A percentile compares a stretch with the other conserved stretches of the same genome.
phyloP scores from a whole-genome alignment of 2,113 vertebrate genomes.

The Panthera leo region DNA sequence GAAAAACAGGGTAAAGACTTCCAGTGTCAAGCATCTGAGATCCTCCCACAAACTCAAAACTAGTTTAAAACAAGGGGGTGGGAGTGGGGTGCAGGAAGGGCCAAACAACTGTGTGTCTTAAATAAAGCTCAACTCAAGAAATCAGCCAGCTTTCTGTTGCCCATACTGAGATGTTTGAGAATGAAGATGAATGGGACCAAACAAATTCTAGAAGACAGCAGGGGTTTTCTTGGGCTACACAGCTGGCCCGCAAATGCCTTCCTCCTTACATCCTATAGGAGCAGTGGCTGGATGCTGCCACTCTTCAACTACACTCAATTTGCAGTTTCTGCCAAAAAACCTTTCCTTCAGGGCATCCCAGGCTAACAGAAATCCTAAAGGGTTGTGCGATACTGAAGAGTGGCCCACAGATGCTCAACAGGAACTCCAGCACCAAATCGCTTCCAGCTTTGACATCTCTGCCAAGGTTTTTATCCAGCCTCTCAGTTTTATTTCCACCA shows the following conservation, averaged over 20 bases:
- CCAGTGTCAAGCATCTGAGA: not conserved
- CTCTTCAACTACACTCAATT: not conserved
- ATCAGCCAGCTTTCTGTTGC: not conserved
- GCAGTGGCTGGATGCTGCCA: not conserved
- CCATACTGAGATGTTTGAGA: not conserved
- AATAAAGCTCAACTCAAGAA: conserved; percentile 36
- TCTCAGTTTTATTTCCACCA: conserved; percentile 62
- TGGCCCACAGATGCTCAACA: conserved; percentile 61
- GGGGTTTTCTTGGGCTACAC: not conserved
- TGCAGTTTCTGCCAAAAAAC: conserved; percentile 32
- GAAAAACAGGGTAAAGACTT: conserved; percentile 35
- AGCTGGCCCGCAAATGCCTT: not conserved
- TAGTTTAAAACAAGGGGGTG: not conserved
- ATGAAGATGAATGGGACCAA: not conserved
- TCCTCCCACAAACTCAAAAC: conserved; percentile 23
- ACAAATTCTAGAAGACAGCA: not conserved
- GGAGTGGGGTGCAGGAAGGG: not conserved
- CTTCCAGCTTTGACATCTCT: conserved; percentile 67
- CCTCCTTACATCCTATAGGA: not conserved
- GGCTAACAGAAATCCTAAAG: conserved; percentile 47
- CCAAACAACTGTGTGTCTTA: not conserved
- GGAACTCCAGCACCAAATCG: conserved; percentile 56
- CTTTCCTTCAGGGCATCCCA: conserved; percentile 37
- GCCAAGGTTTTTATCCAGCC: conserved; percentile 64
- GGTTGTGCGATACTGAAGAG: conserved; percentile 30